A percentile compares a stretch with the other conserved stretches of the same genome.
Conservation (phyloP, 1,140 invertebrate genomes). For the Coenobita brevimanus region DNA sequence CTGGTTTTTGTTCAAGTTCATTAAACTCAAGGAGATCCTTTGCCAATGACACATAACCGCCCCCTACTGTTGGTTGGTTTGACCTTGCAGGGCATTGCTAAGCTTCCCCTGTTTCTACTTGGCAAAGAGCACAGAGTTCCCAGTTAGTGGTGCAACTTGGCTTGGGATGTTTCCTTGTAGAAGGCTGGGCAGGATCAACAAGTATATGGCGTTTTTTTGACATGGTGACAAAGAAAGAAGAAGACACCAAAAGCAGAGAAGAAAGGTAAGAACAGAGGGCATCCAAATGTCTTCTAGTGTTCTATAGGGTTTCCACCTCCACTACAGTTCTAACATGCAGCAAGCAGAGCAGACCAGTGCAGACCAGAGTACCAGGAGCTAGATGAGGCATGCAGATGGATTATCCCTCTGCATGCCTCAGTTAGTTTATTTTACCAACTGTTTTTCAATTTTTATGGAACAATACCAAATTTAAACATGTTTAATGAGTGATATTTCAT, state of each 20-base stretch:
- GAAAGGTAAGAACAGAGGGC: no score
- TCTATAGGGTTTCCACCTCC: no score
- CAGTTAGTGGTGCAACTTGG: conserved; percentile 5
- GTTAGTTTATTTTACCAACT: no score
- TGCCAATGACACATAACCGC: conserved; percentile 12
- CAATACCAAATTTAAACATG: no score
- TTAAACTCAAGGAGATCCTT: conserved; percentile 11
- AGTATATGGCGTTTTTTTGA: not conserved
- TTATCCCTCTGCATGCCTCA: no score
- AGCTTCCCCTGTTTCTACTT: conserved; percentile 6
- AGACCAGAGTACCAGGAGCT: no score
- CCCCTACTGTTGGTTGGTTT: not conserved
- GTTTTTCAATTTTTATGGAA: no score
- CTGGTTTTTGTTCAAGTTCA: not conserved
- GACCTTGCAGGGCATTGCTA: not conserved
- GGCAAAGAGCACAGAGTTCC: not conserved
- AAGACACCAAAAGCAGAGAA: not conserved
- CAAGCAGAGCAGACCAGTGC: no score
- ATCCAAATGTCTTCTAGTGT: no score
- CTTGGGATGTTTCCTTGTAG: not conserved
- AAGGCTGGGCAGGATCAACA: conserved; percentile 6
- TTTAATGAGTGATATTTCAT: no score
- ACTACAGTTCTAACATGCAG: no score
- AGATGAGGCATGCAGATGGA: not conserved
- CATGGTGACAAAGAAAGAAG: conserved; percentile 10